Conservation (phyloP, 2,888 invertebrate species). For the Caenorhabditis drosophilae region DNA sequence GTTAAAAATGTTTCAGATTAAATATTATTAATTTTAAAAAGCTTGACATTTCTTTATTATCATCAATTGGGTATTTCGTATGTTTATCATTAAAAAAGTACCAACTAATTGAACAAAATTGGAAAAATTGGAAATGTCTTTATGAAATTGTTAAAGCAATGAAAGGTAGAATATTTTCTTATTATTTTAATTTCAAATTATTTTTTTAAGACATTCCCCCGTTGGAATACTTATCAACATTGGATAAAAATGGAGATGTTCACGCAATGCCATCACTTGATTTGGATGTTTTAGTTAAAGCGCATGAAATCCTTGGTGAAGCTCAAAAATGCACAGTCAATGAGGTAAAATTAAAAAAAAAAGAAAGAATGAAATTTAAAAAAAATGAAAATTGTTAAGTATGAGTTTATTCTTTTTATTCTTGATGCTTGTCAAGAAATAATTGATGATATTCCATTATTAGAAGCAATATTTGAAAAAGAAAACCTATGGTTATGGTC, state of each 20-base stretch:
- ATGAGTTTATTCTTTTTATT: slow-evolving; percentile 37
- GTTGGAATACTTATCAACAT: slow-evolving; percentile 23
- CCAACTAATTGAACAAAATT: slow-evolving; percentile 16
- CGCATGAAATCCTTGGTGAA: slow-evolving; percentile 43
- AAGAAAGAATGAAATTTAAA: not conserved
- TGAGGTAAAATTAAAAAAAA: slow-evolving; percentile 22
- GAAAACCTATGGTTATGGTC: slow-evolving; percentile 42
- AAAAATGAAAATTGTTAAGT: slow-evolving; percentile 19
- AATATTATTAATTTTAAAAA: slow-evolving; percentile 8
- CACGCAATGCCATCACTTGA: slow-evolving; percentile 38
- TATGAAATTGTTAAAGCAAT: slow-evolving; percentile 17
- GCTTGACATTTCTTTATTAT: not conserved
- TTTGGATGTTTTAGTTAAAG: slow-evolving; percentile 41
- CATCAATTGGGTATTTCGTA: slow-evolving; percentile 30
- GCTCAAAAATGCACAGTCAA: slow-evolving; percentile 32
- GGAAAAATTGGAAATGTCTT: slow-evolving; percentile 28
- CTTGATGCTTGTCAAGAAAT: slow-evolving; percentile 21
- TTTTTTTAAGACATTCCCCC: slow-evolving; percentile 2
- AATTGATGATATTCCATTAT: slow-evolving; percentile 14
- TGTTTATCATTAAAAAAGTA: slow-evolving; percentile 17
- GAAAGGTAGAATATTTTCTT: slow-evolving; percentile 1
- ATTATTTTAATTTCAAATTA: not conserved
- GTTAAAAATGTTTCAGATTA: not conserved
- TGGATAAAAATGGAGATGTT: slow-evolving; percentile 19
- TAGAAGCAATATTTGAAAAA: slow-evolving; percentile 16